Evolutionary conservation across 2,797 vertebrate species (phyloP), one percentile per base, ranked within the genome.

Genomic region (Simalia tracyae): DNA sequence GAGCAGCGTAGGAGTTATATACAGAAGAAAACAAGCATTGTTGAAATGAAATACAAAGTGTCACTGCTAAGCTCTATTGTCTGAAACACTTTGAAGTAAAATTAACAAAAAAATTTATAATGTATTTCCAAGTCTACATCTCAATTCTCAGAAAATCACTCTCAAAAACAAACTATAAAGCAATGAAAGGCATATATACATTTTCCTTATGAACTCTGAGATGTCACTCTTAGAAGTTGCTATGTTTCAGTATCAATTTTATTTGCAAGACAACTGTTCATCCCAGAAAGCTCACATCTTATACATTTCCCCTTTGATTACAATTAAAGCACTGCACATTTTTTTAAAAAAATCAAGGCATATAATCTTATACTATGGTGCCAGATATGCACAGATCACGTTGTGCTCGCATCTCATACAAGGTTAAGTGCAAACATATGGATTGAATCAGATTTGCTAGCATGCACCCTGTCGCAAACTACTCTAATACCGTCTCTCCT

Each of bases 171-270:
- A 64, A 87, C 98, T 98, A 98, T 97, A 98, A 98, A 99, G 98
- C 98, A 97, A 97, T 98, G 97, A 98, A 98, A 98, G 98, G 98
- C 98, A 96, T 98, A 98, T 99, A 98, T 98, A 99, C 98, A 98
- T 96, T 97, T 98, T 97, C 96, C 96, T 96, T 96, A 97, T 93
- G 96, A 98, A 95, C 95, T 96, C 95, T 91, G 96, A 97, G 96
- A 97, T 97, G 96, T 96, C 96, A 97, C 94, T 97, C 97, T 96
- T 95, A 97, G 96, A 97, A 97, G 97, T 96, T 95, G 95, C 97
- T 96, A 96, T 95, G 96, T 97, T 97, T 97, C 96, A 95, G 0
- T 94, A 97, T 96, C 97, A 93, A 93, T 96, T 96, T 95, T 97
- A 97, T 97, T 97, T 72, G 94, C 97, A 96, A 90, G 93, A 96